Conservation (phyloP, 1,140 invertebrate genomes). For the Elysia chlorotica region DNA sequence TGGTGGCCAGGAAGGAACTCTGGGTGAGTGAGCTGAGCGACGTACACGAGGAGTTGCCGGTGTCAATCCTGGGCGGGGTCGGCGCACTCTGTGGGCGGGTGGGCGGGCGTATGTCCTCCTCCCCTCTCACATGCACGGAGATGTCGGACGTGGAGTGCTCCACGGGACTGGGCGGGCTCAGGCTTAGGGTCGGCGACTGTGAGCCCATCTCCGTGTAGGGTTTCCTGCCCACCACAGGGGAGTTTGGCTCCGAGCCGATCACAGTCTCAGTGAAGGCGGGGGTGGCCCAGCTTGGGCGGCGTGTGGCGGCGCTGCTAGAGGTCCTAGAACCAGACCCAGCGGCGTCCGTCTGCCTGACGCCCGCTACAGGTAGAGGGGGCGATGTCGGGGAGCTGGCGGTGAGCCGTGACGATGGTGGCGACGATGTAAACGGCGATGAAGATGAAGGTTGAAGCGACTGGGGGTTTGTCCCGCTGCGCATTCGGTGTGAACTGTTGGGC, state of each 20-base stretch:
- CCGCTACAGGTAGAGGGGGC: too few relatives aligned
- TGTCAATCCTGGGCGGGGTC: slow-evolving; percentile 7
- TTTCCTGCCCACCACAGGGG: too few relatives aligned
- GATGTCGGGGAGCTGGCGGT: too few relatives aligned
- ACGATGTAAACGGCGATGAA: too few relatives aligned
- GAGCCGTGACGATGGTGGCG: too few relatives aligned
- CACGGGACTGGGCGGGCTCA: neutral
- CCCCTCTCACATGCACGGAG: neutral
- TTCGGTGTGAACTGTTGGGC: neutral
- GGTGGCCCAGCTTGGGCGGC: neutral
- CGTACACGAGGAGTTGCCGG: slow-evolving; percentile 21
- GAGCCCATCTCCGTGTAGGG: too few relatives aligned
- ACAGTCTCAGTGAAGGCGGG: neutral
- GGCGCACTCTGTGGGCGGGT: slow-evolving; percentile 38
- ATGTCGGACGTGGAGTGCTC: neutral
- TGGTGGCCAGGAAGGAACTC: slow-evolving; percentile 50
- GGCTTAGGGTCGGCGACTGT: neutral
- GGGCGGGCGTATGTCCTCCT: neutral
- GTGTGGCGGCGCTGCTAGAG: neutral
- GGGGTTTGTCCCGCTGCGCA: too few relatives aligned
- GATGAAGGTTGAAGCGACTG: too few relatives aligned
- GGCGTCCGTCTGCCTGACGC: too few relatives aligned
- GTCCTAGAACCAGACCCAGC: too few relatives aligned
- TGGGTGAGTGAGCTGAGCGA: slow-evolving; percentile 47
- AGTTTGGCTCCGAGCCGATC: neutral